Percentiles rank a stretch among this genome's conserved stretches.
Conservation (phyloP, 2,888 invertebrate species). For the Tuta absoluta region DNA sequence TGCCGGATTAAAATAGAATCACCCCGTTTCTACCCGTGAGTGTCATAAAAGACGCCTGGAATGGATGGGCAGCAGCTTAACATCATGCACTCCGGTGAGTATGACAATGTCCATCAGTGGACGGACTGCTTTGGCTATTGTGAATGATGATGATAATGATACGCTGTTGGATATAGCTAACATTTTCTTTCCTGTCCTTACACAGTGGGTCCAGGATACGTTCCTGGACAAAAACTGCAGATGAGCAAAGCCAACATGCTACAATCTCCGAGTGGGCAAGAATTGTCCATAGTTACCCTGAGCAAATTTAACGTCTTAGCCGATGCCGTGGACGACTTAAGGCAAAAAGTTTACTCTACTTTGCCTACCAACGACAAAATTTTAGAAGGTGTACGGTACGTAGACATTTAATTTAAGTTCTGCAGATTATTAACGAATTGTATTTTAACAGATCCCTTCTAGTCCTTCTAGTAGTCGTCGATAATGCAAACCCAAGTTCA, state of each 20-base stretch:
- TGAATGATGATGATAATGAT: no score
- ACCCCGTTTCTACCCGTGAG: no score
- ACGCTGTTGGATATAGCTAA: background rate
- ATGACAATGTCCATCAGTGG: no score
- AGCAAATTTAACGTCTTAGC: constrained; percentile 72
- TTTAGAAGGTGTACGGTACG: constrained; percentile 68
- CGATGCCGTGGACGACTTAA: constrained; percentile 60
- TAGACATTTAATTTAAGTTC: background rate
- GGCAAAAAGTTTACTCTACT: constrained; percentile 66
- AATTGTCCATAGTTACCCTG: constrained; percentile 68
- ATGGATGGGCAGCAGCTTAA: no score
- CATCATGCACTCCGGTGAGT: no score
- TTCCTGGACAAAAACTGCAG: background rate
- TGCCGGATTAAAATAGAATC: no score
- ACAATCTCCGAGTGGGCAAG: background rate
- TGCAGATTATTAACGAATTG: no score
- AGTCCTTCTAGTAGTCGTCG: no score
- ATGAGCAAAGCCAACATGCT: background rate
- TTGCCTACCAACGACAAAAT: constrained; percentile 69
- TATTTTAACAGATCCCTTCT: no score
- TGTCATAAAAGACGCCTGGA: no score
- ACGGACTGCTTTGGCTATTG: no score
- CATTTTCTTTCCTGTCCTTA: background rate
- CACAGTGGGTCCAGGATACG: background rate
- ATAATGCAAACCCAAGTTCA: no score